phyloP scores from a whole-genome alignment of 2,888 invertebrate species.

The Cephus spinipes region DNA sequence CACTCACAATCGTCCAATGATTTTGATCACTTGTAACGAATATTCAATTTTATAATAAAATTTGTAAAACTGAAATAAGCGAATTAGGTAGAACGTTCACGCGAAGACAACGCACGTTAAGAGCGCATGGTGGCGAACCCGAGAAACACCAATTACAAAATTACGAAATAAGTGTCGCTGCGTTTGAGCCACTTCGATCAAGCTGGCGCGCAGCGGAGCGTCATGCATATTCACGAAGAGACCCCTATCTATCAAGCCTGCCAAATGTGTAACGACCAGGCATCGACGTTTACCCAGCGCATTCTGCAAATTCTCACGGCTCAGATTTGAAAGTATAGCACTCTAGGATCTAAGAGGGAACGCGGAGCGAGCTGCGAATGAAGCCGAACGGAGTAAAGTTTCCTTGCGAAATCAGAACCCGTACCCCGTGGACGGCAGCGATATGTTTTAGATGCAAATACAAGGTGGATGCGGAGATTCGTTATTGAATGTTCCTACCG shows the following conservation, averaged over 20 bases:
- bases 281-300: conserved; percentile 2
- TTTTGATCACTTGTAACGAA: background rate
- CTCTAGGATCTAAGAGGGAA: conserved; percentile 7
- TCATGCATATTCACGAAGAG: conserved; percentile 39
- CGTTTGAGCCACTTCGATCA: background rate
- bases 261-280: conserved; percentile 23
- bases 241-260: conserved; percentile 27
- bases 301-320: conserved; percentile 27
- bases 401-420: conserved; percentile 23
- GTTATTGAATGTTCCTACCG: background rate
- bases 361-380: conserved; percentile 13
- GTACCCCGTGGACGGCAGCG: conserved; percentile 18
- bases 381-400: conserved; percentile 16
- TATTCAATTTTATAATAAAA: background rate
- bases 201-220: background rate
- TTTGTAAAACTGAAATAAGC: background rate
- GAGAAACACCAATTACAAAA: background rate
- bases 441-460: conserved; percentile 15
- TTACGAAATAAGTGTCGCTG: background rate
- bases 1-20: background rate
- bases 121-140: background rate
- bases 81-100: background rate
- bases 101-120: background rate
- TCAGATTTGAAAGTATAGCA: conserved; percentile 23
- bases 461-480: background rate